Conservation (phyloP, 2,113 vertebrate species). For the Promerops cafer region DNA sequence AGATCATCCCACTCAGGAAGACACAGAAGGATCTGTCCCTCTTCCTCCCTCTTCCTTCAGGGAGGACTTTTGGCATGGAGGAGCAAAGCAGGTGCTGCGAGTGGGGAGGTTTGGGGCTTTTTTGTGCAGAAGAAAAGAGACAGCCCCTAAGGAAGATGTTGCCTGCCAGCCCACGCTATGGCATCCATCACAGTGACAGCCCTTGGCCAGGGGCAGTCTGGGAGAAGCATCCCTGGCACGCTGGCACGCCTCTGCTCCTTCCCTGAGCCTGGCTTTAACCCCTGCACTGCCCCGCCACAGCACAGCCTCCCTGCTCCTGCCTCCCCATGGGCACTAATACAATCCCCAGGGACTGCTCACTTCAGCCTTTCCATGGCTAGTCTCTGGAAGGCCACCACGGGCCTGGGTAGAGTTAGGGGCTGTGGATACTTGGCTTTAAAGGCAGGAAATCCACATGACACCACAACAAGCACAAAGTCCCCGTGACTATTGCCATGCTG, state of each 20-base stretch:
- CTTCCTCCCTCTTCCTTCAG: conserved; percentile 10
- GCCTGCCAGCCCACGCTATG: neutral
- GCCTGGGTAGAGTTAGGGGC: too few species aligned
- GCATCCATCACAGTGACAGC: conserved; percentile 6
- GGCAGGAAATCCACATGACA: neutral
- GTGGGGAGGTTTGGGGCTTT: neutral
- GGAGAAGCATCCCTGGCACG: neutral
- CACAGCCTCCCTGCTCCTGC: neutral
- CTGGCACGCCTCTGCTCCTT: neutral
- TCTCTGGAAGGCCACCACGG: neutral
- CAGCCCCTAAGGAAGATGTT: neutral
- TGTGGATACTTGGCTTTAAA: neutral
- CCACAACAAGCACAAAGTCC: neutral
- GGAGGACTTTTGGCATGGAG: neutral
- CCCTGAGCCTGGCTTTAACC: neutral
- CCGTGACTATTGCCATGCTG: neutral
- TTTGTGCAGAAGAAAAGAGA: neutral
- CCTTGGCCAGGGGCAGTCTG: neutral
- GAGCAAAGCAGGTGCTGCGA: neutral
- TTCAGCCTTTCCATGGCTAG: neutral
- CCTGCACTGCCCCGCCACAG: neutral
- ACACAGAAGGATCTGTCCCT: neutral
- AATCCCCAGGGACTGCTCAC: neutral
- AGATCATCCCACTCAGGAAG: conserved; percentile 15
- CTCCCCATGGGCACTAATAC: neutral